Evolutionary conservation across 2,888 invertebrate species (phyloP).

Genomic region (Lasius fuliginosus): DNA sequence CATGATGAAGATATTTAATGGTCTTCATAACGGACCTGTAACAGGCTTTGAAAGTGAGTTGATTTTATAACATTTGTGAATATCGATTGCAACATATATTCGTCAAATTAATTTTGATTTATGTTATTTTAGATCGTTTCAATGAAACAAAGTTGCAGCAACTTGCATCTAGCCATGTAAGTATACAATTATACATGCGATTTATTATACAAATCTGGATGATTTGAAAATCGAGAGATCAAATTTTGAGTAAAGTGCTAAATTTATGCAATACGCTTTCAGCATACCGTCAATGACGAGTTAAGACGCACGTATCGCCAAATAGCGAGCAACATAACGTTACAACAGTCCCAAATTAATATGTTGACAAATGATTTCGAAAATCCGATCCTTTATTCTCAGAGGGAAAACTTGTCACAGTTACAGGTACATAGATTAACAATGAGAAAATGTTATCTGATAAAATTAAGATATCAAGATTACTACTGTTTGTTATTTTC

Average conservation of each 20-base stretch:
- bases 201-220: conserved; percentile 13
- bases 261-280: conserved; percentile 33
- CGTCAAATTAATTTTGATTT: conserved; percentile 16
- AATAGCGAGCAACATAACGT: conserved; percentile 79
- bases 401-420: conserved; percentile 78
- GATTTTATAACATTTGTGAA: background rate
- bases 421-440: conserved; percentile 74
- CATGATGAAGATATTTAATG: conserved; percentile 80
- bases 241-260: background rate
- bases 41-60: conserved; percentile 79
- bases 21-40: conserved; percentile 71
- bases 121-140: conserved; percentile 73
- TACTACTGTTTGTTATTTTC: conserved; percentile 20
- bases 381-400: conserved; percentile 77
- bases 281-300: conserved; percentile 78
- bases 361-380: conserved; percentile 81
- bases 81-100: background rate
- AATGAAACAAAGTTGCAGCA: conserved; percentile 75
- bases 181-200: conserved; percentile 60
- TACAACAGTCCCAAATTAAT: conserved; percentile 81
- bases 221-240: background rate
- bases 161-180: conserved; percentile 77
- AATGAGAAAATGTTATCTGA: background rate
- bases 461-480: background rate
- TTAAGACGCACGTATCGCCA: conserved; percentile 79